Percentiles rank a stretch among this genome's conserved stretches.
These are phyloP conservation scores for Napeogenes inachia DNA, from an alignment of 2,888 invertebrate genomes.

Conservation along the genomic window DNA sequence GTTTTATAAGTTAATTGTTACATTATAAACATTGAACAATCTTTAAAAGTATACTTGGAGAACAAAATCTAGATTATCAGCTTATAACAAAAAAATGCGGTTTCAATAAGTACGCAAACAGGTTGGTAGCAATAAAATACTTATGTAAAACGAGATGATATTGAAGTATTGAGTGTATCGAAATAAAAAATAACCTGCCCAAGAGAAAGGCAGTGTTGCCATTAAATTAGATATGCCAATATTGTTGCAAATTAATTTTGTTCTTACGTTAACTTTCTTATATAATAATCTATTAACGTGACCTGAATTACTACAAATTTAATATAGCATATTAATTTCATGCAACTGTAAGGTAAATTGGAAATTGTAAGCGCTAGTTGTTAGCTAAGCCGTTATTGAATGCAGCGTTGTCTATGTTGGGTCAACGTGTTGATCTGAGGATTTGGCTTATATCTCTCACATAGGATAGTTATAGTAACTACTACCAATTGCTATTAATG, in stretches of 20 bases:
- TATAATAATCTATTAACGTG: background rate
- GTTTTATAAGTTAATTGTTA: background rate
- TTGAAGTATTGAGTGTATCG: conserved; percentile 9
- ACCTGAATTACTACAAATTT: background rate
- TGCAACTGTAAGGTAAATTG: too few species aligned
- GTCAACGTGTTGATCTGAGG: too few species aligned
- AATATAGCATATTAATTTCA: too few species aligned
- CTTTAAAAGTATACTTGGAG: background rate
- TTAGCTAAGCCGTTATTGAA: too few species aligned
- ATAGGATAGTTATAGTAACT: too few species aligned
- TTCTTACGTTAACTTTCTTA: background rate
- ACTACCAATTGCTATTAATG: too few species aligned
- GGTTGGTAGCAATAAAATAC: conserved; percentile 12
- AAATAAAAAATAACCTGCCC: conserved; percentile 6
- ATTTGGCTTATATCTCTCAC: too few species aligned
- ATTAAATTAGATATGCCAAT: background rate
- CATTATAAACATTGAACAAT: background rate
- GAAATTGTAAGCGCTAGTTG: too few species aligned
- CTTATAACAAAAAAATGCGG: conserved; percentile 9
- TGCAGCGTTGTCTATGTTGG: too few species aligned
- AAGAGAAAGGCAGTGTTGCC: background rate
- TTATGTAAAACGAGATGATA: conserved; percentile 18
- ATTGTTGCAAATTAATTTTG: background rate
- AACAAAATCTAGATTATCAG: background rate
- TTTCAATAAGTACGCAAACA: conserved; percentile 14